A percentile compares a stretch with the other conserved stretches of the same genome.
These are phyloP conservation scores for Cirrhinus mrigala DNA, from an alignment of 2,797 vertebrate genomes.

Conservation along the genomic window DNA sequence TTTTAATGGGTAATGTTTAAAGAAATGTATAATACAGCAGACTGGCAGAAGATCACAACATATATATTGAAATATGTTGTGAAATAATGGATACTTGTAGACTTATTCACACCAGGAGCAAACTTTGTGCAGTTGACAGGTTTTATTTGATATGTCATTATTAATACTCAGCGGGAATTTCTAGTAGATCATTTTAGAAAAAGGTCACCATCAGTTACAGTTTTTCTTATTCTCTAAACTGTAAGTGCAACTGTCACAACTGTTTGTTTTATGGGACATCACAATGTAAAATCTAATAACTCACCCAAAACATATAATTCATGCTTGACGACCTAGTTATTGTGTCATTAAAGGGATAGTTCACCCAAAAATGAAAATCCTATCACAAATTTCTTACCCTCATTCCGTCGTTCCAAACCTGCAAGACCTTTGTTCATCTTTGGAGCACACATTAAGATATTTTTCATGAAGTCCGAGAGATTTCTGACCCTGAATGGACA, in stretches of 20 bases:
- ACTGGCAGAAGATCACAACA: neutral
- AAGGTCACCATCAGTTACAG: neutral
- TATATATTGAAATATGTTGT: neutral
- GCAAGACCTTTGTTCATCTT: too few species aligned
- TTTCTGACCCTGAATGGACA: too few species aligned
- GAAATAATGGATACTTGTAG: neutral
- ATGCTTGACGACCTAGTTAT: neutral
- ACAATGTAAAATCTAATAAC: neutral
- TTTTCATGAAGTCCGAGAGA: too few species aligned
- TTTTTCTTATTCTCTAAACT: neutral
- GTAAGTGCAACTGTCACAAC: neutral
- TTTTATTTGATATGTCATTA: neutral
- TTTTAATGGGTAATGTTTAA: neutral
- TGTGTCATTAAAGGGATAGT: neutral
- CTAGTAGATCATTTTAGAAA: conserved; percentile 4
- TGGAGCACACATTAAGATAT: too few species aligned
- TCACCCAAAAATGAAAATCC: too few species aligned
- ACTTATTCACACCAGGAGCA: neutral
- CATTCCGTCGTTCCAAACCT: too few species aligned
- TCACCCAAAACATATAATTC: neutral
- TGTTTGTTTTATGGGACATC: neutral
- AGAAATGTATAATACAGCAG: neutral
- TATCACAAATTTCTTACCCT: too few species aligned
- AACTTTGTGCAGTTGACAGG: neutral
- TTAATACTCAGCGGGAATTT: conserved; percentile 3